Evolutionary conservation across 92 coral and sea anemone species (phyloP), one percentile per base, ranked within the genome.

Genomic region (Epizoanthus fatuus): DNA sequence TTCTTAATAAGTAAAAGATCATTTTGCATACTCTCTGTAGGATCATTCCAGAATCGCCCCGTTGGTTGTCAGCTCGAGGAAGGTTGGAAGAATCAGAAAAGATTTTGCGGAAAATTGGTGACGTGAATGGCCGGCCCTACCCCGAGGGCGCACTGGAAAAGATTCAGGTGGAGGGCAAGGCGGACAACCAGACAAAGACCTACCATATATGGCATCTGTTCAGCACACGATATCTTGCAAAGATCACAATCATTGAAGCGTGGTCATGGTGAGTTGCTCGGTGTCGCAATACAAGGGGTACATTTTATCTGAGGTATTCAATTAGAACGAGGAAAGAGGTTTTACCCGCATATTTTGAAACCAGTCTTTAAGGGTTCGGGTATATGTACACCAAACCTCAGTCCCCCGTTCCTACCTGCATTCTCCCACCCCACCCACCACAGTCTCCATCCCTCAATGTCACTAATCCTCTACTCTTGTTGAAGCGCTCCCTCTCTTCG

Each of bases 1-100:
- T 3, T 6, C 52, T 7, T 47, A 47, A 47, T 47, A 47, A 7
- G 11, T 6, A 7, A 47, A 1, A 29, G 4, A 4, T 29, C 16
- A 15, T 63, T 52, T 10, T 32, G 8, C 8, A 19, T 77, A 52
- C 4, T 37, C 17, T 37, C 44, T 19, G 4, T 56, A 94, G 99
- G 93, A 77, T 92, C 22, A 80, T 97, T 62, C 98, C 99, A 0
- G 99, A 97, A 66, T 97, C 99, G 22, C 98, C 99, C 40, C 93
- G 99, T n/a, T 97, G 99, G 99, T 90, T 97, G 29, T 92, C 95
- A 5, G 99, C 99, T 16, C 91, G 99, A 25, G 99, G 98, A 62
- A 83, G 98, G 81, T 74, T 86, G 57, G 70, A 97, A 16, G 99
- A 97, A 57, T 95, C 99, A 0, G 96, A 97, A 69, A 76, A 3